Base-by-base conservation (phyloP, 2,113 vertebrate genomes). In the Scopus umbretta region DNA sequence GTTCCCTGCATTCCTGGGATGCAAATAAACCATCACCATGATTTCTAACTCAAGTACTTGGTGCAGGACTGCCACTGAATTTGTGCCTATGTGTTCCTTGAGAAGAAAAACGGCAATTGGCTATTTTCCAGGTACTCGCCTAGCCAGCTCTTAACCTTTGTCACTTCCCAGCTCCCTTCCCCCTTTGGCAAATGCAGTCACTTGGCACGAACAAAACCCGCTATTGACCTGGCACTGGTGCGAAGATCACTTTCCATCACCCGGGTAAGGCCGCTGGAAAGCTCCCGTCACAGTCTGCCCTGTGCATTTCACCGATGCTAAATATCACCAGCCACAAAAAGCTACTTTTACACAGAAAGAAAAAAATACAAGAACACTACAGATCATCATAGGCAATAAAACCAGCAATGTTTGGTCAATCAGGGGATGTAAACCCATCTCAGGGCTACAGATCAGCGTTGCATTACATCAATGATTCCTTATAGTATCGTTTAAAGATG, bases 401-500 rank as follows among this genome's bases (percentile, higher is more conserved):
- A 20, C 21, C 88, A 85, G 74, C 78, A 13, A 15, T 25, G 93
- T 96, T 89, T 95, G 94, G 94, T 88, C 94, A 96, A 66, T 18
- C 87, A 52, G 7, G 90, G 78, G 84, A 85, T 75, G 80, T 25
- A 92, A 94, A 88, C 45, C 63, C 40, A 82, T 92, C 68, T 55
- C 72, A 26, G 91, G 88, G 94, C 80, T 91, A 65, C 78, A 82
- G 67, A 79, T 89, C 84, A 83, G 76, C 4, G 27, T 61, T 90
- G 90, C 67, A 40, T 94, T 92, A 74, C 71, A 29, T 20, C 32
- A 96, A 82, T 47, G 62, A 61, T 30, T 58, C 90, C 92, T 62
- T 3, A 15, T 0, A 42, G 85, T 21, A 73, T 30, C 70, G 76
- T 94, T 96, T 80, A 58, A 90, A 16, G 52, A 32, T 30, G 45